Conservation (phyloP, 2,888 invertebrate genomes). For the Eugnorisma glareosa region DNA sequence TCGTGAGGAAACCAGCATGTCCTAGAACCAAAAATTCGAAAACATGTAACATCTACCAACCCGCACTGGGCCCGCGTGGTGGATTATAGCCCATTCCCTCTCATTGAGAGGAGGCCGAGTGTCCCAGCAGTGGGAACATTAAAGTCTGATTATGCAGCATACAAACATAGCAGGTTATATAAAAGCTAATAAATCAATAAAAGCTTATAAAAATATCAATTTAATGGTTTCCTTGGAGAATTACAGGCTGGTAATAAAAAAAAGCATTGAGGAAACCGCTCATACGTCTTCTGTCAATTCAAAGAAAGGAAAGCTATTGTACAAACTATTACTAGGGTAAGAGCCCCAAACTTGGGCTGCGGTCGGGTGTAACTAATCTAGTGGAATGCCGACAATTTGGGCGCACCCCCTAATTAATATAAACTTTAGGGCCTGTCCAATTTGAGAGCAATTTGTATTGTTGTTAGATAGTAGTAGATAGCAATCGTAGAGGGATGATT, state of each 20-base stretch:
- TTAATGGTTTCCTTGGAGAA: neutral
- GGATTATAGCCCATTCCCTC: too few relatives aligned
- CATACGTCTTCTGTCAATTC: constrained; percentile 25
- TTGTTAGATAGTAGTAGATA: constrained; percentile 1
- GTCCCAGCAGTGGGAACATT: too few relatives aligned
- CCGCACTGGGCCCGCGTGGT: too few relatives aligned
- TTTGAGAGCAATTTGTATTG: constrained; percentile 59
- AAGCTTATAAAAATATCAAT: neutral
- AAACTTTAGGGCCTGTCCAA: constrained; percentile 60
- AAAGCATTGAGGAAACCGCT: neutral
- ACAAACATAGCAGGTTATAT: neutral
- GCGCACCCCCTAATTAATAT: constrained; percentile 62
- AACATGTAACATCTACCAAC: too few relatives aligned
- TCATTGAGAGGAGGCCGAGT: too few relatives aligned
- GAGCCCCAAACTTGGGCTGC: constrained; percentile 56
- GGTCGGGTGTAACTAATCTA: constrained; percentile 64
- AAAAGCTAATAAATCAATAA: neutral
- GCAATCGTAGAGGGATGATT: neutral
- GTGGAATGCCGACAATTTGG: constrained; percentile 67
- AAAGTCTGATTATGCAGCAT: too few relatives aligned
- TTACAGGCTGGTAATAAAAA: neutral
- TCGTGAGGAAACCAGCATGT: too few relatives aligned
- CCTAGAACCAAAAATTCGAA: too few relatives aligned
- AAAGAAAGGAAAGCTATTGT: constrained; percentile 49
- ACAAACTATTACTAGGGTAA: constrained; percentile 55